Conservation (phyloP, 2,113 vertebrate genomes). For the Sinocyclocheilus rhinocerous region DNA sequence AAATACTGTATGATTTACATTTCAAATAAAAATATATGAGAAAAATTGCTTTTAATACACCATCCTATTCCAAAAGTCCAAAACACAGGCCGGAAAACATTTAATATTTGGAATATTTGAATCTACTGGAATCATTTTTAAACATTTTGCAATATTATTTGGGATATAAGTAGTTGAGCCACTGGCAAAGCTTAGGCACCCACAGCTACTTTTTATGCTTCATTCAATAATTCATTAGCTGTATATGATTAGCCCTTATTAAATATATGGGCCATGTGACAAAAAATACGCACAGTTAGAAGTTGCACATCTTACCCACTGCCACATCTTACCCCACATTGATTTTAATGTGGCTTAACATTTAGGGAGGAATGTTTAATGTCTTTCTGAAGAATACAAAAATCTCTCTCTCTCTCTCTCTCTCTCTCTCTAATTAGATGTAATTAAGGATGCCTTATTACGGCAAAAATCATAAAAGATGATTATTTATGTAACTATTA, state of each 20-base stretch:
- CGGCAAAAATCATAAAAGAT: too few relatives aligned
- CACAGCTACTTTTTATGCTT: background rate
- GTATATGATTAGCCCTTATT: background rate
- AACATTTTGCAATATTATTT: background rate
- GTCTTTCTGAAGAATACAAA: background rate
- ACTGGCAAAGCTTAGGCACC: background rate
- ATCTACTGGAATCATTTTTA: background rate
- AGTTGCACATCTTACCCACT: background rate
- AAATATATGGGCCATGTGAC: background rate
- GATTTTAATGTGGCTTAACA: background rate
- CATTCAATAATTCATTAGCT: background rate
- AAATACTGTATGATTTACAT: background rate
- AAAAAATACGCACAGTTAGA: background rate
- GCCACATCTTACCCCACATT: background rate
- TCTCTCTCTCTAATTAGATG: too few relatives aligned
- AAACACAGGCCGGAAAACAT: background rate
- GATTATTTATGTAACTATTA: too few relatives aligned
- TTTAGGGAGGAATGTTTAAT: background rate
- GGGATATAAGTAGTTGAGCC: background rate
- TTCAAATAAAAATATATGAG: background rate
- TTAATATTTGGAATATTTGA: background rate
- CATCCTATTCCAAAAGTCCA: background rate
- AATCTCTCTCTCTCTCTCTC: too few relatives aligned
- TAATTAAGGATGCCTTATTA: too few relatives aligned
- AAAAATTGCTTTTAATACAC: background rate